A percentile compares a stretch with the other conserved stretches of the same genome.
Evolutionary conservation across 1,140 invertebrate genomes (phyloP).

Genomic region (Penaeus indicus): DNA sequence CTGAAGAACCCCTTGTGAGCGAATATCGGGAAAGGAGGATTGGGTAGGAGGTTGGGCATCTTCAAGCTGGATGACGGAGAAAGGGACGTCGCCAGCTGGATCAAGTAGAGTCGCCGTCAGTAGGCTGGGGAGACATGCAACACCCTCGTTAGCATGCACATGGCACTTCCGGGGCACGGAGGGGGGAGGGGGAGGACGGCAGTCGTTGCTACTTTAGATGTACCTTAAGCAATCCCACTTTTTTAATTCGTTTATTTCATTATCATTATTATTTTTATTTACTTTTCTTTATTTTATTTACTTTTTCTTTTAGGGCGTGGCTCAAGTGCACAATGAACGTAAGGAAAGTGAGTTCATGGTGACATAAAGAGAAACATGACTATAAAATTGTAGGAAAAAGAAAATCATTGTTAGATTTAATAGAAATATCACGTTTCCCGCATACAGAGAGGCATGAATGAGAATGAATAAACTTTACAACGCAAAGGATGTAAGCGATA

Average conservation of each 20-base stretch:
- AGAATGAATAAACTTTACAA: too few species aligned
- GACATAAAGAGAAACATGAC: too few species aligned
- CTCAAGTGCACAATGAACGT: too few species aligned
- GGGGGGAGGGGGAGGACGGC: not conserved
- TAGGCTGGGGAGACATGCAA: conserved; percentile 54
- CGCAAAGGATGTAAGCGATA: too few species aligned
- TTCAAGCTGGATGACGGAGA: not conserved
- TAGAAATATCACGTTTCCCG: too few species aligned
- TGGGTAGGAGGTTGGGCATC: not conserved
- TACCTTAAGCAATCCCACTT: not conserved
- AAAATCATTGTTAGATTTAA: too few species aligned
- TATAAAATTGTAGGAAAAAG: too few species aligned
- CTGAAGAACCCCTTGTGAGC: conserved; percentile 33
- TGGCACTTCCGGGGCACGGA: not conserved
- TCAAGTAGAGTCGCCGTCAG: conserved; percentile 33
- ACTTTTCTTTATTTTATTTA: too few species aligned
- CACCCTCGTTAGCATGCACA: conserved; percentile 45
- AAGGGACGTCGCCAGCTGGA: not conserved
- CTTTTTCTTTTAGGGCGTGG: too few species aligned
- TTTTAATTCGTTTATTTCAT: not conserved
- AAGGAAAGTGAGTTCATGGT: too few species aligned
- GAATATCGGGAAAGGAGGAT: not conserved
- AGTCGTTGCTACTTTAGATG: not conserved
- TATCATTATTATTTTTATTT: too few species aligned
- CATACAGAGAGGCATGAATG: too few species aligned